phyloP scores from a whole-genome alignment of 2,113 vertebrate genomes.

The Lutjanus erythropterus region DNA sequence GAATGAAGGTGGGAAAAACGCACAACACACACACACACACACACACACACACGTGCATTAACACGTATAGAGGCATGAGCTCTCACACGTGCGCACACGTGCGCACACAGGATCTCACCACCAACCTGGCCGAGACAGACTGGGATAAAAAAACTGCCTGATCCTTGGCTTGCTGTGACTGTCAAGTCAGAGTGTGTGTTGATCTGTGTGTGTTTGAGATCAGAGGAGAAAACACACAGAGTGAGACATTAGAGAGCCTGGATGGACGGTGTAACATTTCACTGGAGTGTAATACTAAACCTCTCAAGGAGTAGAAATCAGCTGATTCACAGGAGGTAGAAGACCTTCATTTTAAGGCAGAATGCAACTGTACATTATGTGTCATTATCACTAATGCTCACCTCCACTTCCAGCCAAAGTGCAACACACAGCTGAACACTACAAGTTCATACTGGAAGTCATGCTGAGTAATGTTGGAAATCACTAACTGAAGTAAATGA shows the following conservation, averaged over 20 bases:
- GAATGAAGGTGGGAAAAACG: slow-evolving; percentile 12
- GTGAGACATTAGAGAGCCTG: background rate
- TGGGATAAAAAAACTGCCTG: slow-evolving; percentile 44
- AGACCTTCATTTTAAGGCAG: background rate
- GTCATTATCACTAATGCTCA: slow-evolving; percentile 21
- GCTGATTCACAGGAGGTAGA: slow-evolving; percentile 23
- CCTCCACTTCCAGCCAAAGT: slow-evolving; percentile 23
- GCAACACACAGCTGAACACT: background rate
- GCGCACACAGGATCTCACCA: slow-evolving; percentile 9
- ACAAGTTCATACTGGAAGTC: slow-evolving; percentile 19
- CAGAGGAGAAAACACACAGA: background rate
- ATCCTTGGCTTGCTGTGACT: slow-evolving; percentile 54
- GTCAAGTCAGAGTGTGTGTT: slow-evolving; percentile 50
- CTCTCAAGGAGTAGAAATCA: slow-evolving; percentile 36
- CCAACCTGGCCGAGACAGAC: slow-evolving; percentile 25
- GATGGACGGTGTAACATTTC: slow-evolving; percentile 21
- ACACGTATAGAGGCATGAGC: slow-evolving; percentile 31
- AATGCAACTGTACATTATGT: background rate
- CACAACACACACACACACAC: background rate
- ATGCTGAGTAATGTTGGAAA: slow-evolving; percentile 28
- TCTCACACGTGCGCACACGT: slow-evolving; percentile 32
- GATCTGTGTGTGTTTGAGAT: background rate
- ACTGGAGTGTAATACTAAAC: background rate
- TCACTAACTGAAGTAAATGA: background rate
- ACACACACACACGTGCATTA: slow-evolving; percentile 29